A percentile compares a stretch with the other conserved stretches of the same genome.
These are phyloP conservation scores for Pheosia gnoma DNA, from an alignment of 2,888 invertebrate genomes.

Conservation along the genomic window DNA sequence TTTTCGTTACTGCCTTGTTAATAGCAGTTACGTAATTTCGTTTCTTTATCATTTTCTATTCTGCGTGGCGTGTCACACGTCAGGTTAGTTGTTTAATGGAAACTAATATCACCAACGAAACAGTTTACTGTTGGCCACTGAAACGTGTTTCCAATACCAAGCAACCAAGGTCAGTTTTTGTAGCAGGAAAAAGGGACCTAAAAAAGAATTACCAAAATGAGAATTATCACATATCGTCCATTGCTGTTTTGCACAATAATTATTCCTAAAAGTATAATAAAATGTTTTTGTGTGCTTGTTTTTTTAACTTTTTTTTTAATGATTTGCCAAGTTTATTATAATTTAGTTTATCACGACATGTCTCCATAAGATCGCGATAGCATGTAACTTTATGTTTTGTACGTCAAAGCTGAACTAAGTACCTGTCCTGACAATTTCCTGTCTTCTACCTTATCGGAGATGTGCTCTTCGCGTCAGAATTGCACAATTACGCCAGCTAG, in stretches of 20 bases:
- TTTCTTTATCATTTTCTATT: constrained; percentile 58
- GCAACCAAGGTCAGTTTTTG: constrained; percentile 35
- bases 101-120: constrained; percentile 32
- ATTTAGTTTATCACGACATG: not conserved
- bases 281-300: no score
- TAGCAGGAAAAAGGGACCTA: not conserved
- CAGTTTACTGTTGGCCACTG: constrained; percentile 37
- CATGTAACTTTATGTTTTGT: constrained; percentile 19
- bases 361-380: constrained; percentile 18
- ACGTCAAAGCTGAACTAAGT: constrained; percentile 25
- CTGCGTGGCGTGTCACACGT: constrained; percentile 59
- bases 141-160: constrained; percentile 26
- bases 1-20: constrained; percentile 46
- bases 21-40: constrained; percentile 50
- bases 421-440: constrained; percentile 56
- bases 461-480: constrained; percentile 67
- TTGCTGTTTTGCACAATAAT: not conserved
- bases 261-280: no score
- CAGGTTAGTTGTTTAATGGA: constrained; percentile 44
- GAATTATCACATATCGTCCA: no score
- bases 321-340: constrained; percentile 9
- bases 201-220: not conserved
- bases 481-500: constrained; percentile 69
- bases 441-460: constrained; percentile 70
- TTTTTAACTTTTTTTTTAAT: constrained; percentile 20